These are phyloP conservation scores for Metopia argyrocephala DNA, from an alignment of 2,888 invertebrate genomes.

Conservation along the genomic window DNA sequence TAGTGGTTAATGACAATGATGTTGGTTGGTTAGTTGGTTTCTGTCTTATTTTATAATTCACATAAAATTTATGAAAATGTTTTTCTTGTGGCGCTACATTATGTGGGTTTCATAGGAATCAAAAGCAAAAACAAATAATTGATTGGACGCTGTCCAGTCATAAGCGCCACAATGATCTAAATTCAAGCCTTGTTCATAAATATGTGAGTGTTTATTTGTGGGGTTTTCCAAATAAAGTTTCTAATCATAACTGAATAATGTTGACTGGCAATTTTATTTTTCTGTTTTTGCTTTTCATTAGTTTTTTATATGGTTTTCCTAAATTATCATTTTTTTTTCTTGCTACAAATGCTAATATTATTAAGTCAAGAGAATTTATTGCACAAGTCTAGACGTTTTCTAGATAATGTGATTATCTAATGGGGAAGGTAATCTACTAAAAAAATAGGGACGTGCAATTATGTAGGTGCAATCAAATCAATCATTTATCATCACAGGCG, in stretches of 20 bases:
- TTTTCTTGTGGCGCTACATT: constrained; percentile 56
- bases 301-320: not conserved
- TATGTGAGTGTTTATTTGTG: constrained; percentile 26
- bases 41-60: constrained; percentile 20
- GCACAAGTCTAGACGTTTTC: constrained; percentile 51
- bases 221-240: constrained; percentile 57
- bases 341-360: constrained; percentile 39
- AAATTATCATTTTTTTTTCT: not conserved
- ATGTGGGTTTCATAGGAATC: constrained; percentile 60
- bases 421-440: not conserved
- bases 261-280: constrained; percentile 13
- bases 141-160: constrained; percentile 40
- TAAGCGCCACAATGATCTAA: constrained; percentile 61
- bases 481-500: too few species aligned
- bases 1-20: too few species aligned
- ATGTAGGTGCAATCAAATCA: too few species aligned
- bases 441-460: too few species aligned
- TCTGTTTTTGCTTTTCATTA: not conserved
- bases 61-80: not conserved
- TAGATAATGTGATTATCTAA: constrained; percentile 29
- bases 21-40: not conserved
- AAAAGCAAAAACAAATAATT: not conserved
- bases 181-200: constrained; percentile 21
- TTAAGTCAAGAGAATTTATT: constrained; percentile 27
- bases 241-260: constrained; percentile 54